These are phyloP conservation scores for Caligus rogercresseyi DNA, from an alignment of 1,140 invertebrate genomes.

Conservation along the genomic window DNA sequence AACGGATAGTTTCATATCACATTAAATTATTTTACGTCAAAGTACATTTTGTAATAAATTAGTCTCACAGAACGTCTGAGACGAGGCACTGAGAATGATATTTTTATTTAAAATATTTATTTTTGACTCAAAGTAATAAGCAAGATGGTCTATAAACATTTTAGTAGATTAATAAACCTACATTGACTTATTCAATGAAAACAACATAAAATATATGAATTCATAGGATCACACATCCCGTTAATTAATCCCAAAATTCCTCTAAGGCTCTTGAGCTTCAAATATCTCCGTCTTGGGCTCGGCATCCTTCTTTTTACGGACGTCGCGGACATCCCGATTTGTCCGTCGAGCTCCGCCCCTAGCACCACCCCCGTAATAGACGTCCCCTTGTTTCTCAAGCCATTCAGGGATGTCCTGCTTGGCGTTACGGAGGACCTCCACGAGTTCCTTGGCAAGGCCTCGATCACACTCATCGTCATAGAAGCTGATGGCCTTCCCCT, in stretches of 20 bases:
- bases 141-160: too few species aligned
- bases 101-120: too few species aligned
- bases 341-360: neutral
- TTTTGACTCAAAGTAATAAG: too few species aligned
- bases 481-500: constrained; percentile 72
- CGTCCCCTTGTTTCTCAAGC: constrained; percentile 1
- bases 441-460: constrained; percentile 41
- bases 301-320: neutral
- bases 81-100: too few species aligned
- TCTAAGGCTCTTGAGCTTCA: neutral
- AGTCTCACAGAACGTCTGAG: too few species aligned
- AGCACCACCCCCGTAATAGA: neutral
- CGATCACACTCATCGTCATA: constrained; percentile 48
- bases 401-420: constrained; percentile 12
- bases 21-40: too few species aligned
- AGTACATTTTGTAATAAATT: too few species aligned
- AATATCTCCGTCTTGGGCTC: neutral
- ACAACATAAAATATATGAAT: too few species aligned
- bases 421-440: constrained; percentile 42
- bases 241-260: neutral
- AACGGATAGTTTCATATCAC: too few species aligned
- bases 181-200: too few species aligned
- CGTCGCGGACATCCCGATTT: neutral
- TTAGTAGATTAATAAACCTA: too few species aligned
- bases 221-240: too few species aligned